Evolutionary conservation across 2,797 vertebrate genomes (phyloP), one percentile per base, ranked within the genome.

Genomic region (Labeo calbasu): DNA sequence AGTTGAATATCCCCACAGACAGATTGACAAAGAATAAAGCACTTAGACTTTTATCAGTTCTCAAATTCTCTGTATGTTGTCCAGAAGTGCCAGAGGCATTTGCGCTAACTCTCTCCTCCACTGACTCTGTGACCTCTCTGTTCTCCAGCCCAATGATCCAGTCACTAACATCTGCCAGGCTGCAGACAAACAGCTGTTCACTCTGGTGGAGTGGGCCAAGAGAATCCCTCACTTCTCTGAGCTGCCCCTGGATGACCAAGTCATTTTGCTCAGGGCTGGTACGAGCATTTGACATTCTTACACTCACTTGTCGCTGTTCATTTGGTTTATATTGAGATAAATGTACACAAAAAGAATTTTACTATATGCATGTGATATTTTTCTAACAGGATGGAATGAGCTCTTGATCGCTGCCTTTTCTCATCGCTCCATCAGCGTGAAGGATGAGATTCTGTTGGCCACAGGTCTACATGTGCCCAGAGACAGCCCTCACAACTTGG

Each of bases 141-240:
- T 83, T 84, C 71, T 40, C 72, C 90, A 99, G 98, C 96, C 97
- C 86, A 97, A 97, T 1, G 98, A 99, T 93, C 97, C 98, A 0
- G 98, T 99, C 83, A 98, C 96, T 86, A 99, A 99, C 95, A 99
- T 99, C 88, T 99, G 98, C 92, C 98, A 99, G 88, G 98, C 98
- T 1, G 98, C 98, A 5, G 98, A 99, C 93, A 99, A 99, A 82
- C 98, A 99, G 94, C 96, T 99, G 71, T 99, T 98, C 95, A 98
- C 98, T 2, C 91, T 99, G 91, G 98, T 99, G 87, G 98, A 99
- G 91, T 99, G 98, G 98, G 98, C 98, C 84, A 99, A 99, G 93
- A 96, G 98, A 89, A 96, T 99, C 89, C 98, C 98, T 2, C 98
- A 98, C 89, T 99, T 99, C 92, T 99, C 97, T 0, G 98, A 99